Base-by-base conservation (phyloP, 2,888 invertebrate genomes). In the Drepana falcataria region DNA sequence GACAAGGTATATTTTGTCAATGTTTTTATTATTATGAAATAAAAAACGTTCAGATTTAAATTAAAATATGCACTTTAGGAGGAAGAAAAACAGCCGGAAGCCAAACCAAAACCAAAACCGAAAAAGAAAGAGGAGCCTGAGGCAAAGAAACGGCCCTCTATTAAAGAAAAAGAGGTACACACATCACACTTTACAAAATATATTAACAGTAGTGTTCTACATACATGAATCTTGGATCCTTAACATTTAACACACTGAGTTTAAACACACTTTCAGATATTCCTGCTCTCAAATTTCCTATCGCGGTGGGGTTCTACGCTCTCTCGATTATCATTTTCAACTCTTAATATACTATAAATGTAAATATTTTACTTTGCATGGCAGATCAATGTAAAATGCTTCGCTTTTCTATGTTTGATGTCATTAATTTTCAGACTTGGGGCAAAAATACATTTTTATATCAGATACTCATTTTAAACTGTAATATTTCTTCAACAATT, bases 81-180 rank as follows among this genome's bases (percentile, higher is more conserved):
- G 61, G 89, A 90, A 58, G 88, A 88, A 54, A 77, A 79, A 74
- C 85, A 83, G 63, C 79, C 89, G 47, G 92, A 91, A 57, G 92
- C 90, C 41, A 87, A 91, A 74, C 76, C 85, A 61, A 92, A 91
- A 64, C 65, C 80, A 65, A 91, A 85, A 72, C 70, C 83, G 52
- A 64, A 71, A 56, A 88, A 87, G 69, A 83, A 86, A 73, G 85
- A 86, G 57, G 87, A 87, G 56, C 75, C 83, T 9, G 77, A 75
- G 54, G 66, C 79, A 70, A 89, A 90, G 82, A 89, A 91, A 70
- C 85, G 90, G 54, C 75, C 85, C 48, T 88, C 89, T 60, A 70
- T 86, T 48, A 91, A 89, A 86, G 82, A 89, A 63, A 85, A 87
- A 77, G 86, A 91, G 91, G 91, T 91, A 85, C 59, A 69, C 60